A percentile compares a stretch with the other conserved stretches of the same genome.
These are phyloP conservation scores for Thunnus thynnus DNA, from an alignment of 2,113 vertebrate genomes.

Conservation along the genomic window DNA sequence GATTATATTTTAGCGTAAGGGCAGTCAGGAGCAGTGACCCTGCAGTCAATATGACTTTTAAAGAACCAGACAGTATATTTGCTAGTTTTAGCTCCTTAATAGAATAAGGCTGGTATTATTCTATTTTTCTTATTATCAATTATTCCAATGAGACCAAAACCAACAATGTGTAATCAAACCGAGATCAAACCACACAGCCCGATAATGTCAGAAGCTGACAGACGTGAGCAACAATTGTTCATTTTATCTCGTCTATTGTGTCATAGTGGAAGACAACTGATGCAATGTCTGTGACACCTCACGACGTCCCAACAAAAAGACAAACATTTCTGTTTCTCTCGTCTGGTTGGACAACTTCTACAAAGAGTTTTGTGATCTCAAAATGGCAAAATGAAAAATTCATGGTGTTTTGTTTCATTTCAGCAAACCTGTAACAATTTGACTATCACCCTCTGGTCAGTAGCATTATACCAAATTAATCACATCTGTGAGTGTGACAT, in stretches of 20 bases:
- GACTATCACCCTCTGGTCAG: background rate
- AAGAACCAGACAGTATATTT: background rate
- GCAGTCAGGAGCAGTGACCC: background rate
- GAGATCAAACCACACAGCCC: background rate
- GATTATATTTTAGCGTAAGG: slow-evolving; percentile 4
- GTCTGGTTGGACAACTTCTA: too few species aligned
- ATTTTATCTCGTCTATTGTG: background rate
- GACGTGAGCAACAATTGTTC: background rate
- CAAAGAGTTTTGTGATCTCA: background rate
- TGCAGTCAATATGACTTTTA: background rate
- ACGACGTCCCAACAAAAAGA: background rate
- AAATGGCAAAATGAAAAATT: background rate
- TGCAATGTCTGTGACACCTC: background rate
- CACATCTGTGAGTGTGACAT: too few species aligned
- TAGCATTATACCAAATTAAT: background rate
- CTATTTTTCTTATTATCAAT: background rate
- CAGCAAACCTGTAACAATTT: background rate
- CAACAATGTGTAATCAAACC: too few species aligned
- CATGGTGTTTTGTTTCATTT: background rate
- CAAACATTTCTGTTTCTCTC: too few species aligned
- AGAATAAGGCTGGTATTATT: background rate
- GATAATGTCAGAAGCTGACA: background rate
- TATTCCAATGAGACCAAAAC: background rate
- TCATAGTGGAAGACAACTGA: background rate
- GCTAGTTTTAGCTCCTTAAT: background rate